phyloP scores from a whole-genome alignment of 2,797 vertebrate species.

The Enteromius thamalakanensis region DNA sequence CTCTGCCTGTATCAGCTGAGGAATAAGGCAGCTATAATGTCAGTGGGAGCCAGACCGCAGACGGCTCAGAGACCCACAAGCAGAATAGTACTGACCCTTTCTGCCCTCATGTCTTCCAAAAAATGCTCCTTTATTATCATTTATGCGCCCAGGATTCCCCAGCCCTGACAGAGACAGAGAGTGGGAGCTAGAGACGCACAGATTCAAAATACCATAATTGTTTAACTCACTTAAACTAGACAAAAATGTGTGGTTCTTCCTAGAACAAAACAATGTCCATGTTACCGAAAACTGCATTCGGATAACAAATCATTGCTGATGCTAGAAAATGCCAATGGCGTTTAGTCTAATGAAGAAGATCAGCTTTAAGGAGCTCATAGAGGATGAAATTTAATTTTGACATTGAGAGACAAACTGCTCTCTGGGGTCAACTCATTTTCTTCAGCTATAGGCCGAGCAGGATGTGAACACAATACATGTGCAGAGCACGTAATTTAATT shows the following conservation, averaged over 20 bases:
- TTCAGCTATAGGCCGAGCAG: constrained; percentile 18
- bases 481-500: constrained; percentile 28
- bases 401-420: constrained; percentile 41
- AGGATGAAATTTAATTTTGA: constrained; percentile 51
- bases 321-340: constrained; percentile 37
- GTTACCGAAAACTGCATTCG: constrained; percentile 33
- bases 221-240: constrained; percentile 36
- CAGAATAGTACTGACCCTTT: constrained; percentile 37
- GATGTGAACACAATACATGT: constrained; percentile 17
- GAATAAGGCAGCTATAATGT: constrained; percentile 61
- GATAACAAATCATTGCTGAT: constrained; percentile 38
- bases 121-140: constrained; percentile 58
- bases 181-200: constrained; percentile 11
- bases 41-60: constrained; percentile 43
- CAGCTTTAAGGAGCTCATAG: constrained; percentile 35
- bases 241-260: constrained; percentile 22
- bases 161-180: constrained; percentile 23
- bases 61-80: constrained; percentile 45
- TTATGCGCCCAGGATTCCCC: constrained; percentile 54
- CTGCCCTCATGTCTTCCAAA: constrained; percentile 39
- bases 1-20: constrained; percentile 64
- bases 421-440: constrained; percentile 47
- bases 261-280: neutral
- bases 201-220: constrained; percentile 44
- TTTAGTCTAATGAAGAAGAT: constrained; percentile 45